Percentiles rank a stretch among this genome's conserved stretches.
phyloP scores from a whole-genome alignment of 2,113 vertebrate genomes.

The Morphnarchus princeps region DNA sequence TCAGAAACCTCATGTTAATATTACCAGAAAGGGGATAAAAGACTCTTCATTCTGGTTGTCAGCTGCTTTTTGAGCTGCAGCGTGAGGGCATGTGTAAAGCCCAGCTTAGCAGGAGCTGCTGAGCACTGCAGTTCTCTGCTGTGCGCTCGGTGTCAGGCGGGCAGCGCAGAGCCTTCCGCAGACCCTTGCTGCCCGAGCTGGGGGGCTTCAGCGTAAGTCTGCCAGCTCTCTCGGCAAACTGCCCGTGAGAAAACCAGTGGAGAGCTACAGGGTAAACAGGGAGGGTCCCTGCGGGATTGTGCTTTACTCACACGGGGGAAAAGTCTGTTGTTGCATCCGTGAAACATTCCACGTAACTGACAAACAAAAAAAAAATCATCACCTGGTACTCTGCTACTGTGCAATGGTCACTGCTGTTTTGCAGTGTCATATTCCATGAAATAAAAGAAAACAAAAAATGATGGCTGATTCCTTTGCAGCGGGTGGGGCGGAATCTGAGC shows the following conservation, averaged over 20 bases:
- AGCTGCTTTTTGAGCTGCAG: not conserved
- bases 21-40: not conserved
- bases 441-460: not conserved
- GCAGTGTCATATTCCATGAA: not conserved
- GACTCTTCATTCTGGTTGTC: not conserved
- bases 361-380: rapidly evolving
- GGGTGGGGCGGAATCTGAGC: not conserved
- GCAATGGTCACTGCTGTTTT: not conserved
- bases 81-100: not conserved
- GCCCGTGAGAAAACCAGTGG: rapidly evolving
- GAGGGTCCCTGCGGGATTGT: rapidly evolving
- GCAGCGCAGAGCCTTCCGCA: not conserved
- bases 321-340: rapidly evolving
- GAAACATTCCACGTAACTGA: too few species aligned
- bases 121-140: not conserved
- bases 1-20: not conserved
- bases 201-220: not conserved
- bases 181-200: not conserved
- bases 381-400: not conserved
- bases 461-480: not conserved
- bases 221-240: not conserved
- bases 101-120: not conserved
- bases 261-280: rapidly evolving
- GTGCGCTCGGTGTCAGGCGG: not conserved
- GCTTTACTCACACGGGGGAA: rapidly evolving